Percentiles rank a stretch among this genome's conserved stretches.
Conservation (phyloP, 2,797 vertebrate genomes). For the Pangasius djambal region DNA sequence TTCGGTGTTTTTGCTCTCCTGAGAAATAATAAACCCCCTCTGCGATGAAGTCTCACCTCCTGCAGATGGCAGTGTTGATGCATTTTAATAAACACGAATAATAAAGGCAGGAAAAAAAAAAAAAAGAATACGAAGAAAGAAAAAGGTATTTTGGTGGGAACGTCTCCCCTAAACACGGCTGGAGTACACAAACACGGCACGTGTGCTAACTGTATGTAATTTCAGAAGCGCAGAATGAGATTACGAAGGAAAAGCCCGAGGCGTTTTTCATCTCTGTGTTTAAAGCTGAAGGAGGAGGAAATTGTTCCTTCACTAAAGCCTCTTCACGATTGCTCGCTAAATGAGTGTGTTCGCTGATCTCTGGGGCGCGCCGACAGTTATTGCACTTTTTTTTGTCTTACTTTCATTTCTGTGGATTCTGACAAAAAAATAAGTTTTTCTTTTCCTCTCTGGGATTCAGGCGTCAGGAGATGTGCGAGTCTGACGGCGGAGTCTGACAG, state of each 20-base stretch:
- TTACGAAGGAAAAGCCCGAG: not conserved
- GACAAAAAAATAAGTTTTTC: not conserved
- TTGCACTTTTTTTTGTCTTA: constrained; percentile 12
- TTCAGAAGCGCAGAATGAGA: constrained; percentile 14
- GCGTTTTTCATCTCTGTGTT: constrained; percentile 9
- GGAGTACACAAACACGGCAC: constrained; percentile 2
- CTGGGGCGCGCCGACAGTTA: constrained; percentile 13
- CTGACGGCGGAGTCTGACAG: constrained; percentile 11
- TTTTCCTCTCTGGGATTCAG: not conserved
- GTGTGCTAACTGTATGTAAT: constrained; percentile 6
- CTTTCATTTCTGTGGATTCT: constrained; percentile 23
- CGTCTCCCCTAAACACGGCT: not conserved
- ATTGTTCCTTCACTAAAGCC: not conserved
- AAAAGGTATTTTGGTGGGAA: not conserved
- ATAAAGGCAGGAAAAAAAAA: not conserved
- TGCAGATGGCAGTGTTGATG: constrained; percentile 76
- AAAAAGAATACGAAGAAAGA: not conserved
- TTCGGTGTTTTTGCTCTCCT: not conserved
- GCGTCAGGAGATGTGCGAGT: not conserved
- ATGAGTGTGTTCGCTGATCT: constrained; percentile 24
- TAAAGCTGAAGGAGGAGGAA: constrained; percentile 16
- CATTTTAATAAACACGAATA: constrained; percentile 33
- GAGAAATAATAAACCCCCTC: not conserved
- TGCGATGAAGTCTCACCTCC: constrained; percentile 47
- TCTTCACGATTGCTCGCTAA: not conserved